Evolutionary conservation across 2,797 vertebrate species (phyloP), one percentile per base, ranked within the genome.

Genomic region (Urosaurus nigricauda): DNA sequence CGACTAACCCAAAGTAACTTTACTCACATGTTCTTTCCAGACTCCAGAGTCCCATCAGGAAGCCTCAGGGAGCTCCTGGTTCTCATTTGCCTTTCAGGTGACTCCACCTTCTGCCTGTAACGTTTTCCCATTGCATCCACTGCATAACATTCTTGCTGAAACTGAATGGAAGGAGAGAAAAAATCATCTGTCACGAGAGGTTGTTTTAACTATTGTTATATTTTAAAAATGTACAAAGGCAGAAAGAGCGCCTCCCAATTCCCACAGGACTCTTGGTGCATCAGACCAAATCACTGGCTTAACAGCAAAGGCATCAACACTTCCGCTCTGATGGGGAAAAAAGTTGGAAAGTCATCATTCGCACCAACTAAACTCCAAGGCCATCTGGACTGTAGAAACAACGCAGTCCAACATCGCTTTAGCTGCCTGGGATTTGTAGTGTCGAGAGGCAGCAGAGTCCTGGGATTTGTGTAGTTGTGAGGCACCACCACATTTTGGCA

Each of bases 241-340:
- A 35, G 3, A 29, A 11, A 29, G 2, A 11, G 65, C 8, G 8
- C 2, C 21, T 9, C 29, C 5, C 7, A 11, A 51, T 47, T 40
- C 84, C 26, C 6, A 2, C 26, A 19, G 47, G 43, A 70, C 60
- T 21, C 12, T 5, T 56, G 84, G 88, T 78, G 84, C 43, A 79
- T 92, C 93, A 93, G 91, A 93, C 11, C 91, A 78, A 43, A 51
- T 29, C 80, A 82, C 86, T 87, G 82, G 85, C 90, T 89, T 81
- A 91, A 85, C 70, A 86, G 43, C 43, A 65, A 80, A 60, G 65
- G 63, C 29, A 79, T 91, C 88, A 89, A 74, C 88, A 91, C 40
- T 81, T 83, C n/a, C 88, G 90, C 80, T 91, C 60, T 84, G 81
- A 6, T 63, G 74, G 82, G 83, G 91, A 81, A 88, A 88, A 47